A percentile compares a stretch with the other conserved stretches of the same genome.
Conservation (phyloP, 2,113 vertebrate genomes). For the Pachyramphus minor region DNA sequence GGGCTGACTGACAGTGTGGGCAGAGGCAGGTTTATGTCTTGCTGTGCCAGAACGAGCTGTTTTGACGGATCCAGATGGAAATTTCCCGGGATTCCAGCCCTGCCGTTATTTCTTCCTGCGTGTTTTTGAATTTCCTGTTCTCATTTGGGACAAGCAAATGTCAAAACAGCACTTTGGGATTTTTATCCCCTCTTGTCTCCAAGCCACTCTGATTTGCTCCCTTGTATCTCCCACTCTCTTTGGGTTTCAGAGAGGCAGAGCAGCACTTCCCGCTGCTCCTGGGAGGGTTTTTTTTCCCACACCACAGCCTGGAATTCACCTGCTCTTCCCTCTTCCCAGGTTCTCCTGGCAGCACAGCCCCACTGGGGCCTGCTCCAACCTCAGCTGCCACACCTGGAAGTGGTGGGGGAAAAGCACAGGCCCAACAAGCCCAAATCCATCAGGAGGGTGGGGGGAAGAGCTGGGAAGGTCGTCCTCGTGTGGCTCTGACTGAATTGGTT, state of each 20-base stretch:
- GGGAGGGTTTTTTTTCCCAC: not conserved
- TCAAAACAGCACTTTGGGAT: not conserved
- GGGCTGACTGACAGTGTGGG: not conserved
- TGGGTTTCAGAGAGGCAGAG: not conserved
- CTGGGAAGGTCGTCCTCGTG: accelerated
- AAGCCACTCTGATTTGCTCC: not conserved
- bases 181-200: not conserved
- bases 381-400: not conserved
- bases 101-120: accelerated
- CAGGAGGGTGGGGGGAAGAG: not conserved
- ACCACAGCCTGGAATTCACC: not conserved
- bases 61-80: not conserved
- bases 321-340: not conserved
- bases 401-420: not conserved
- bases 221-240: not conserved
- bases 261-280: not conserved
- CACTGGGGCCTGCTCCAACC: not conserved
- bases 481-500: not conserved
- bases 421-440: accelerated
- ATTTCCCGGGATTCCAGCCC: not conserved
- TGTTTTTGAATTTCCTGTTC: not conserved
- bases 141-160: not conserved
- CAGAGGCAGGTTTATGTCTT: not conserved
- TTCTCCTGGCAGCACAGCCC: not conserved
- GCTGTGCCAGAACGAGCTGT: not conserved